Evolutionary conservation across 2,113 vertebrate species (phyloP), one percentile per base, ranked within the genome.

Genomic region (Petroica traversi): DNA sequence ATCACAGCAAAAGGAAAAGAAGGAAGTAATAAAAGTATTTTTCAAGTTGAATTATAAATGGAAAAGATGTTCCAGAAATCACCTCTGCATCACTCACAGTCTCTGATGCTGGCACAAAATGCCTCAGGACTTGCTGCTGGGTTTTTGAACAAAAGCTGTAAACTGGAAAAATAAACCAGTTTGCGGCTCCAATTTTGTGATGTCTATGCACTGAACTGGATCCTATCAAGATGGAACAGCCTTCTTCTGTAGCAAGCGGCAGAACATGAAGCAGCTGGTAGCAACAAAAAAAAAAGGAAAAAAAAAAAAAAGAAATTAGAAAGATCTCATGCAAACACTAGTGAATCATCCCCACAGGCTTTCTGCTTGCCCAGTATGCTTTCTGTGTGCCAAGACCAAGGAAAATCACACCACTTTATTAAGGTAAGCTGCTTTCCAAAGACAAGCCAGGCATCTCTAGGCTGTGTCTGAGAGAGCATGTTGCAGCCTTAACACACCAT

Each of bases 201-300:
- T 93, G 81, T 95, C 61, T 96, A 48, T 79, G 59, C 91, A 91
- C 49, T 85, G 83, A 95, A 68, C 88, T 83, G 92, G n/a, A 92
- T 96, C 94, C 52, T 78, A 43, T 67, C 75, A 78, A 62, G 82
- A 95, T 58, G 85, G 83, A 95, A 83, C 73, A 63, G 63, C 77
- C 55, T 83, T 80, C 73, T 78, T 41, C 69, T 83, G 22, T 88
- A 93, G 63, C 76, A 92, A 95, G 64, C 64, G 48, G 54, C 74
- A 95, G 94, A 95, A 95, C 88, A 92, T 52, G 79, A 96, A 97
- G 89, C 89, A 96, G 94, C 89, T 96, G 95, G 88, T 93, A 82
- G 57, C 19, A 22, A 22, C 2, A 48, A 55, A 58, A 72, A 63
- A 51, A 62, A 66, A n/a, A 59, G 4, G 11, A 16, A 6, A 9